phyloP scores from a whole-genome alignment of 92 coral and sea anemone genomes.

The Zoanthus gigantus region DNA sequence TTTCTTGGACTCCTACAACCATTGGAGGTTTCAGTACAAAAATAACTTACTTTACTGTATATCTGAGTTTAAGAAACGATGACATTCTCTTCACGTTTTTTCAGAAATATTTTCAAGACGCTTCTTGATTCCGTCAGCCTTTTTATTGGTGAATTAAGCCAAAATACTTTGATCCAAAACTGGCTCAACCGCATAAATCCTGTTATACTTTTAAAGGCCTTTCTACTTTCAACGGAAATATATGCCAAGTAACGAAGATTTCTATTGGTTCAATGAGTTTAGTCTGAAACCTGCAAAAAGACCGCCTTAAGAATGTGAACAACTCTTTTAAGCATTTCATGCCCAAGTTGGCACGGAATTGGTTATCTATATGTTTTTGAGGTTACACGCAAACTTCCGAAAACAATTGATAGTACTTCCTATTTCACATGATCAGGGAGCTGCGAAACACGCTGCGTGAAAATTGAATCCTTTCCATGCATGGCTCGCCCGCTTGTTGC shows the following conservation, averaged over 20 bases:
- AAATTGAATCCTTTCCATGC: neutral
- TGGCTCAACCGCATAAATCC: slow-evolving; percentile 10
- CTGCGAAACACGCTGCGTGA: neutral
- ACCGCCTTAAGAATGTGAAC: neutral
- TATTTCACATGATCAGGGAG: slow-evolving; percentile 3
- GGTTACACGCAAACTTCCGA: slow-evolving; percentile 26
- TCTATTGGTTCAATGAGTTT: slow-evolving; percentile 1
- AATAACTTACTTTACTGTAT: neutral
- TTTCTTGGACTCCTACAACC: neutral
- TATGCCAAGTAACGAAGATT: neutral
- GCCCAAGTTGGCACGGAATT: neutral
- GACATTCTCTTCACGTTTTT: neutral
- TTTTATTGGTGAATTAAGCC: neutral
- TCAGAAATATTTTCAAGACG: neutral
- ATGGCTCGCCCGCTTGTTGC: neutral
- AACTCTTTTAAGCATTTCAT: neutral
- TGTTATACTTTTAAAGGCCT: neutral
- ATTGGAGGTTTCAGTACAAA: neutral
- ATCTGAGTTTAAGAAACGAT: neutral
- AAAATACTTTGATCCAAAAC: neutral
- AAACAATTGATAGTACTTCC: neutral
- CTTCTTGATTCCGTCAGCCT: neutral
- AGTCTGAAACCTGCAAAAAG: neutral
- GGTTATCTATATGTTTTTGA: neutral
- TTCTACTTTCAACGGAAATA: neutral